Percentiles rank a stretch among this genome's conserved stretches.
phyloP scores from a whole-genome alignment of 2,888 invertebrate genomes.

The Dolomedes plantarius region DNA sequence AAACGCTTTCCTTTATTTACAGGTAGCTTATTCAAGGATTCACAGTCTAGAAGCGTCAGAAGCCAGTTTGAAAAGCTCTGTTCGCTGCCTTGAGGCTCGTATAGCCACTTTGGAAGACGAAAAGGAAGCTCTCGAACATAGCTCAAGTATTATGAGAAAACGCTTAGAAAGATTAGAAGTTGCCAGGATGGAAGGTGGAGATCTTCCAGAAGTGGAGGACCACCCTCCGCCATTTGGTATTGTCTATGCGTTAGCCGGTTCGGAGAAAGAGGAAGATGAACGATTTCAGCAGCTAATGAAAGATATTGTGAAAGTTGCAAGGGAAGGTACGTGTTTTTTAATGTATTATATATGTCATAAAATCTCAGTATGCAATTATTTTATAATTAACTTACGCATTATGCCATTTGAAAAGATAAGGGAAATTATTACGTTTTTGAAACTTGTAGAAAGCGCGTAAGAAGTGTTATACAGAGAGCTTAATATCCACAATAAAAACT shows the following conservation, averaged over 20 bases:
- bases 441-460: too few species aligned
- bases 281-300: constrained; percentile 36
- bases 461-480: too few species aligned
- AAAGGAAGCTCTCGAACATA: constrained; percentile 68
- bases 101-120: constrained; percentile 70
- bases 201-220: not conserved
- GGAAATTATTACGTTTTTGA: too few species aligned
- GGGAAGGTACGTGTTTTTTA: too few species aligned
- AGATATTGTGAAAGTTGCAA: not conserved
- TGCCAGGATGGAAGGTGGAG: not conserved
- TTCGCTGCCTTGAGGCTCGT: constrained; percentile 66
- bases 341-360: too few species aligned
- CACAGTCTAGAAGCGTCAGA: constrained; percentile 57
- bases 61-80: constrained; percentile 64
- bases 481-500: too few species aligned
- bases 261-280: constrained; percentile 60
- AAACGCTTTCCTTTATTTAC: not conserved
- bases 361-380: too few species aligned
- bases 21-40: constrained; percentile 61
- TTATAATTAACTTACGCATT: too few species aligned
- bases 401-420: too few species aligned
- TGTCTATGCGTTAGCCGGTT: constrained; percentile 47
- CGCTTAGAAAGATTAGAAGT: constrained; percentile 22
- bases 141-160: constrained; percentile 53
- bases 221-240: constrained; percentile 56